Evolutionary conservation across 92 coral and sea anemone species (phyloP).

Genomic region (Umimayanthus kanabou): DNA sequence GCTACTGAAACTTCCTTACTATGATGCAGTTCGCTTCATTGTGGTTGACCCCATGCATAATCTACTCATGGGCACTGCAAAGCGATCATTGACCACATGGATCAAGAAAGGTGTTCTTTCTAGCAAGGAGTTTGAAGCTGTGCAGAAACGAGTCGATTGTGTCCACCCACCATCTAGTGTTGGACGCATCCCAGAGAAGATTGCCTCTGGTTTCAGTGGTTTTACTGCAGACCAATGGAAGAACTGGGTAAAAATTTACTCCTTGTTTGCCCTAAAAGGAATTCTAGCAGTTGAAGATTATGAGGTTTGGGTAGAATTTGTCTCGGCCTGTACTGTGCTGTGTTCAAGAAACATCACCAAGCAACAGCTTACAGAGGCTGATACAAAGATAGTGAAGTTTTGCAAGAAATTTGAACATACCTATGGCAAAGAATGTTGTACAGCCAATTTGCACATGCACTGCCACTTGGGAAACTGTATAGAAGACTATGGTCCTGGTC

Average conservation of each 20-base stretch:
- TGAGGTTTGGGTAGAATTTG: slow-evolving; percentile 52
- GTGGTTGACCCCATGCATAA: slow-evolving; percentile 73
- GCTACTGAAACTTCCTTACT: slow-evolving; percentile 55
- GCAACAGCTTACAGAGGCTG: slow-evolving; percentile 45
- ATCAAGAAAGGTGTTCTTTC: slow-evolving; percentile 36
- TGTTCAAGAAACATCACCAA: slow-evolving; percentile 47
- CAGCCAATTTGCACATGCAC: slow-evolving; percentile 71
- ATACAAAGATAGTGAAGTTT: slow-evolving; percentile 41
- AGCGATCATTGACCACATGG: slow-evolving; percentile 55
- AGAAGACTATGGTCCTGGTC: slow-evolving; percentile 62
- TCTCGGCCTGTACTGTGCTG: slow-evolving; percentile 49
- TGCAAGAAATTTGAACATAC: slow-evolving; percentile 47
- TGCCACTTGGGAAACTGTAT: slow-evolving; percentile 57
- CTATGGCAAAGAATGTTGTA: slow-evolving; percentile 46
- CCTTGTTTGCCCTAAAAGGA: slow-evolving; percentile 58
- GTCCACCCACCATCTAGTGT: slow-evolving; percentile 53
- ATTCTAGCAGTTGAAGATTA: slow-evolving; percentile 51
- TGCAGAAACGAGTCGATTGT: slow-evolving; percentile 54
- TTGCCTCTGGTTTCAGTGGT: slow-evolving; percentile 51
- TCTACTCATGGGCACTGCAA: slow-evolving; percentile 62
- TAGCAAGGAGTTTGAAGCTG: slow-evolving; percentile 41
- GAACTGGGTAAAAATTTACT: slow-evolving; percentile 50
- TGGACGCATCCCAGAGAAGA: slow-evolving; percentile 60
- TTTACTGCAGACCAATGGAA: slow-evolving; percentile 79
- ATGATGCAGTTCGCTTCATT: slow-evolving; percentile 60